phyloP scores from a whole-genome alignment of 2,888 invertebrate genomes.

The Taphrorychus bicolor region DNA sequence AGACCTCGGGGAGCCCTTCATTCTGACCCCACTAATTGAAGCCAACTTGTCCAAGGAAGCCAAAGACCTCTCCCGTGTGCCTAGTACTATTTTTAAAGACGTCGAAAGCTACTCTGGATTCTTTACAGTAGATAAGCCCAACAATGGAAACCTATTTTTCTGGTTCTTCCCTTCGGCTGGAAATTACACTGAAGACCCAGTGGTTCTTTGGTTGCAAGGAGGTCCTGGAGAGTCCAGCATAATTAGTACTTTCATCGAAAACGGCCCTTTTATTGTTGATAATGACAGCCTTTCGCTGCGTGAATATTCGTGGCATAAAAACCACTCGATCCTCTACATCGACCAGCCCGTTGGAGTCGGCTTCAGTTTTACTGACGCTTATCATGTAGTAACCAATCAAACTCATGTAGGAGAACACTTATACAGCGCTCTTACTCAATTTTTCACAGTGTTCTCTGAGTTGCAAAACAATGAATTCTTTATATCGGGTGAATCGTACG shows the following conservation, averaged over 20 bases:
- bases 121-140: constrained; percentile 82
- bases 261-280: constrained; percentile 74
- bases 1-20: constrained; percentile 70
- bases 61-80: constrained; percentile 60
- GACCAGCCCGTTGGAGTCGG: constrained; percentile 89
- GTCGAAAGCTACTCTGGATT: constrained; percentile 76
- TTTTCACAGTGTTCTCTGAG: constrained; percentile 84
- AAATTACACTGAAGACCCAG: constrained; percentile 65
- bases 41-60: constrained; percentile 73
- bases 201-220: constrained; percentile 82
- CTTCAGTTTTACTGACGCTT: constrained; percentile 81
- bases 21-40: constrained; percentile 79
- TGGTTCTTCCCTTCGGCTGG: constrained; percentile 83
- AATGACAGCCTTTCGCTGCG: constrained; percentile 60
- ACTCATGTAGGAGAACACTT: constrained; percentile 81
- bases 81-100: constrained; percentile 58
- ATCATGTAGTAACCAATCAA: constrained; percentile 72
- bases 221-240: constrained; percentile 68
- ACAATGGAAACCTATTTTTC: no score
- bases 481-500: constrained; percentile 90
- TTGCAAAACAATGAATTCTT: constrained; percentile 79
- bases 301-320: constrained; percentile 78
- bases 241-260: constrained; percentile 16
- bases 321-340: constrained; percentile 85
- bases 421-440: constrained; percentile 78